A percentile compares a stretch with the other conserved stretches of the same genome.
Evolutionary conservation across 2,113 vertebrate genomes (phyloP).

Genomic region (Vidua chalybeata): DNA sequence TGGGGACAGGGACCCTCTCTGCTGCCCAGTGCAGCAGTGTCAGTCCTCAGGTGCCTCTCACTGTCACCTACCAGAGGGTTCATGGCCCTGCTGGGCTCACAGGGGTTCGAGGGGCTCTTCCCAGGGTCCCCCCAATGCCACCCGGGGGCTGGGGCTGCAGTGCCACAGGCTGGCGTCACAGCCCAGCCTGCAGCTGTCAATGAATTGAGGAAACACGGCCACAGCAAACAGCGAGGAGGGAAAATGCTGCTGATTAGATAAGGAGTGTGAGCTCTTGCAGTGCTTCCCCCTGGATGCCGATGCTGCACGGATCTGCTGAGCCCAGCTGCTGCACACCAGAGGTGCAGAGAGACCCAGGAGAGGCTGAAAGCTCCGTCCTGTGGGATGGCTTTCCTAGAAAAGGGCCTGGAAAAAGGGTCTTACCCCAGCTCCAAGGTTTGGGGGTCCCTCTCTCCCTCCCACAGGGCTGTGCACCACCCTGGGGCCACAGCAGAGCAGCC

Average conservation of each 20-base stretch:
- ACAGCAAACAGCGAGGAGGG: not conserved
- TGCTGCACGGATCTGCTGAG: not conserved
- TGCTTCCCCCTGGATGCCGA: not conserved
- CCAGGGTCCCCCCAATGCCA: not conserved
- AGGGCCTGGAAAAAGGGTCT: not conserved
- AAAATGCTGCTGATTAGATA: constrained; percentile 60
- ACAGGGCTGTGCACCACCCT: not conserved
- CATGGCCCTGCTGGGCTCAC: not conserved
- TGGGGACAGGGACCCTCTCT: not conserved
- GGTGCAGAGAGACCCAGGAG: not conserved
- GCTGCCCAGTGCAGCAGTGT: accelerated
- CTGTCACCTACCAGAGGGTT: not conserved
- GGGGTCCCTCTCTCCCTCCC: not conserved
- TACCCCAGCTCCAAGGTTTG: accelerated
- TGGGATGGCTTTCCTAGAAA: accelerated
- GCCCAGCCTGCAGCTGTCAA: constrained; percentile 65
- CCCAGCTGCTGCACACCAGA: not conserved
- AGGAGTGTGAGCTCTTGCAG: not conserved
- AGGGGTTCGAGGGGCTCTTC: accelerated
- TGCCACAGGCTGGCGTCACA: not conserved
- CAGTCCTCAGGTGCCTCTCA: accelerated
- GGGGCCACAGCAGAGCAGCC: not conserved
- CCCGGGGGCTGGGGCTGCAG: not conserved
- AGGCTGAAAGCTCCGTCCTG: not conserved
- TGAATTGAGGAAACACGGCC: constrained; percentile 60